A percentile compares a stretch with the other conserved stretches of the same genome.
Evolutionary conservation across 2,113 vertebrate species (phyloP).

Genomic region (Dissostichus mawsoni): DNA sequence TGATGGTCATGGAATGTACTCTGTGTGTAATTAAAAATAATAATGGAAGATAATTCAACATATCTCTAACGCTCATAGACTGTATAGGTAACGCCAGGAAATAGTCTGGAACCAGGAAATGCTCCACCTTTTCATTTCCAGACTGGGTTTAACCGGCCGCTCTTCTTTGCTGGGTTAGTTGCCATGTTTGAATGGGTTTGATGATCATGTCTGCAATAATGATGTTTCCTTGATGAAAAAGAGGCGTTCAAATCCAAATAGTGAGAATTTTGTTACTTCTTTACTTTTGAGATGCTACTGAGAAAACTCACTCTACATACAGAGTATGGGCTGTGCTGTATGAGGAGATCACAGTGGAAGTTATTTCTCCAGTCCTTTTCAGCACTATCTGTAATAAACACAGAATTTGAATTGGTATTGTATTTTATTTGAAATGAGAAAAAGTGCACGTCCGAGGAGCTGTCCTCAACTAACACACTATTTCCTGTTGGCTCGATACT

Average conservation of each 20-base stretch:
- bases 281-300: background rate
- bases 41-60: background rate
- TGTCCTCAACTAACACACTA: background rate
- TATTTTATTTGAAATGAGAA: background rate
- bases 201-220: background rate
- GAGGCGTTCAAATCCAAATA: no score
- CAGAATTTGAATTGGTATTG: background rate
- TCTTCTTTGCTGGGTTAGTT: no score
- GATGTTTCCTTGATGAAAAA: background rate
- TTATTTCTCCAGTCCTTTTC: background rate
- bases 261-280: background rate
- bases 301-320: background rate
- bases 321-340: background rate
- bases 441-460: background rate
- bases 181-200: no score
- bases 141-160: background rate
- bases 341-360: background rate
- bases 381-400: constrained; percentile 16
- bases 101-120: background rate
- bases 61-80: background rate
- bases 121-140: background rate
- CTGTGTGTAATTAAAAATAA: background rate
- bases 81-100: background rate
- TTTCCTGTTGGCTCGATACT: background rate
- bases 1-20: background rate